phyloP scores from a whole-genome alignment of 1,140 invertebrate species.

The Micrasema longulum region DNA sequence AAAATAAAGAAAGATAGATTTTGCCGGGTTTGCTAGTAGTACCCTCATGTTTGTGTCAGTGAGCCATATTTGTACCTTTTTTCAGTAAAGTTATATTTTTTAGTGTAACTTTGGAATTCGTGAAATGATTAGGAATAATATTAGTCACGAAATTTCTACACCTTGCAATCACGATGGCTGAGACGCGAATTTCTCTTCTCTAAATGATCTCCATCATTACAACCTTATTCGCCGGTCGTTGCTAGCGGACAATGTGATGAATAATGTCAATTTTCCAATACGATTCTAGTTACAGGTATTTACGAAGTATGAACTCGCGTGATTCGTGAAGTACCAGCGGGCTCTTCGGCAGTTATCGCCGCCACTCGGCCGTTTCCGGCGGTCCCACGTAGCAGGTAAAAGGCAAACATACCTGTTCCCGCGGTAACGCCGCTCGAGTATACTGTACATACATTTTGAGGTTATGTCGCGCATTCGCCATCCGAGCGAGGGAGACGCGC shows the following conservation, averaged over 20 bases:
- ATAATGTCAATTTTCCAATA: slow-evolving; percentile 33
- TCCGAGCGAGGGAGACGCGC: slow-evolving; percentile 36
- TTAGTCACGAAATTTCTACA: not conserved
- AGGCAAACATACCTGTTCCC: slow-evolving; percentile 45
- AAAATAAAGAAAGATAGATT: no score
- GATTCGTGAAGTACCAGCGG: not conserved
- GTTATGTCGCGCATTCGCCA: slow-evolving; percentile 39
- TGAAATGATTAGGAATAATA: no score
- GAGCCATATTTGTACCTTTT: no score
- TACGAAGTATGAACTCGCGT: not conserved
- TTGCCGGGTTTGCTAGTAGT: no score
- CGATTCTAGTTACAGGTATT: slow-evolving; percentile 16
- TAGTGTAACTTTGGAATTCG: no score
- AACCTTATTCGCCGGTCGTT: not conserved
- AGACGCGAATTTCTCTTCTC: slow-evolving; percentile 13
- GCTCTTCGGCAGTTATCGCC: slow-evolving; percentile 29
- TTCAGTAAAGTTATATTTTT: no score
- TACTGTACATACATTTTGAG: slow-evolving; percentile 30
- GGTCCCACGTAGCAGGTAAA: slow-evolving; percentile 47
- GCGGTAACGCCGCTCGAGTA: slow-evolving; percentile 17
- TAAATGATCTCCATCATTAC: slow-evolving; percentile 15
- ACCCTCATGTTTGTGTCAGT: no score
- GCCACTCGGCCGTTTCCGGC: slow-evolving; percentile 31
- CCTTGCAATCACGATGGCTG: not conserved
- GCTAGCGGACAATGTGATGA: not conserved